These are phyloP conservation scores for Sorex araneus DNA, from an alignment of 2,113 vertebrate genomes.

Conservation along the genomic window DNA sequence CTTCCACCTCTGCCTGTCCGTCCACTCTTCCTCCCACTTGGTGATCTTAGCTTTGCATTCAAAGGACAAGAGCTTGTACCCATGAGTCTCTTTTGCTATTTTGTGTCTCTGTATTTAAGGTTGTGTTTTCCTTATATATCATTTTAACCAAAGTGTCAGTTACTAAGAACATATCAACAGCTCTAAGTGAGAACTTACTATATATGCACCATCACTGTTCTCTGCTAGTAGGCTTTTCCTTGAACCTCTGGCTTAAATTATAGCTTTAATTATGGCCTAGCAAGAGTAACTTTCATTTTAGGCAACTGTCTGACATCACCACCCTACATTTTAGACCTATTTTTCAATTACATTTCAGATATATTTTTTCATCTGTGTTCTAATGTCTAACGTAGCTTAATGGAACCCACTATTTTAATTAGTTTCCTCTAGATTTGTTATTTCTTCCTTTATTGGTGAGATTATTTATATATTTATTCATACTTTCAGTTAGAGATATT, in stretches of 20 bases:
- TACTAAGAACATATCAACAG: background rate
- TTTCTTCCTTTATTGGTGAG: background rate
- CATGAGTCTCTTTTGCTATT: too few relatives aligned
- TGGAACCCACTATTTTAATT: background rate
- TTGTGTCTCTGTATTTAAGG: background rate
- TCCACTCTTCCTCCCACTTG: too few relatives aligned
- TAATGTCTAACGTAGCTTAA: background rate
- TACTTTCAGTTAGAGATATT: constrained; percentile 7
- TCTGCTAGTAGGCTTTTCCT: too few relatives aligned
- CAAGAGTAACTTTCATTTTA: background rate
- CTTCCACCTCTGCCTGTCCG: too few relatives aligned
- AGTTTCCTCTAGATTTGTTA: background rate
- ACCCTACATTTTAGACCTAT: background rate
- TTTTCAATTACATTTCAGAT: background rate
- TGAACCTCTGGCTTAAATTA: background rate
- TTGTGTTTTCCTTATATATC: background rate
- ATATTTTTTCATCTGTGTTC: background rate
- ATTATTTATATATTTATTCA: constrained; percentile 11
- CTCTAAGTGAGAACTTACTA: background rate
- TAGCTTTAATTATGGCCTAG: background rate
- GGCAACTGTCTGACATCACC: background rate
- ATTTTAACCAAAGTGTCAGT: background rate
- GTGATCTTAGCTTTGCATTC: too few relatives aligned
- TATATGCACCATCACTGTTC: background rate
- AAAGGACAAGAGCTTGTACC: too few relatives aligned